phyloP scores from a whole-genome alignment of 2,113 vertebrate genomes.

The Lathamus discolor region DNA sequence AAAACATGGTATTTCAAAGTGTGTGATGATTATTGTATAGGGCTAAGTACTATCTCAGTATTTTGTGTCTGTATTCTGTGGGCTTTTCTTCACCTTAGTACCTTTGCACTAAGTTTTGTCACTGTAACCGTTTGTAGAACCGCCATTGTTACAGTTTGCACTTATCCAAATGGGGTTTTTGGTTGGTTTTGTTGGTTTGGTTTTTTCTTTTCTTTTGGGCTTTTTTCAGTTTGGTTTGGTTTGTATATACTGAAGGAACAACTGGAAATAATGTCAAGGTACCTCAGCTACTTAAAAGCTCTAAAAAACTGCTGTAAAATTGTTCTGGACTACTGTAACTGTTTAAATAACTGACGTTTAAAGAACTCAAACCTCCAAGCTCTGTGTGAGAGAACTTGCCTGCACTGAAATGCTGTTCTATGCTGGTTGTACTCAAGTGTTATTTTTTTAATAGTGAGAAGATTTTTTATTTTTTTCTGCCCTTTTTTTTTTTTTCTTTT shows the following conservation, averaged over 20 bases:
- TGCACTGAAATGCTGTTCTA: conserved; percentile 73
- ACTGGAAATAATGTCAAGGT: conserved; percentile 55
- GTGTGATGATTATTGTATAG: conserved; percentile 64
- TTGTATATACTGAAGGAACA: conserved; percentile 48
- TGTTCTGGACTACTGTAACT: conserved; percentile 60
- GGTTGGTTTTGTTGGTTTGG: conserved; percentile 21
- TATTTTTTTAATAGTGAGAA: conserved; percentile 72
- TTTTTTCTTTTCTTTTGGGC: not conserved
- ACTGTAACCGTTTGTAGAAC: conserved; percentile 69
- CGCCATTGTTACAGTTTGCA: conserved; percentile 63
- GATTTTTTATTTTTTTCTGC: conserved; percentile 15
- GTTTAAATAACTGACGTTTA: conserved; percentile 47
- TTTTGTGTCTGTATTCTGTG: conserved; percentile 69
- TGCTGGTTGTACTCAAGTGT: conserved; percentile 67
- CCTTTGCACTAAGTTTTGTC: conserved; percentile 70
- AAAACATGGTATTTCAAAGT: conserved; percentile 62
- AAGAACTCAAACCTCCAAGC: not conserved
- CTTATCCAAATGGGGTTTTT: conserved; percentile 8
- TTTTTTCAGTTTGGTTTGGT: not conserved
- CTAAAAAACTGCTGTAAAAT: conserved; percentile 54
- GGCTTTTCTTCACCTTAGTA: conserved; percentile 57
- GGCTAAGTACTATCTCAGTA: conserved; percentile 66
- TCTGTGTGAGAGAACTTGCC: conserved; percentile 67
- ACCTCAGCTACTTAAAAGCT: conserved; percentile 54
- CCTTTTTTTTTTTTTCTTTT: not conserved